Percentiles rank a stretch among this genome's conserved stretches.
Evolutionary conservation across 2,888 invertebrate species (phyloP).

Genomic region (Noctua comes): DNA sequence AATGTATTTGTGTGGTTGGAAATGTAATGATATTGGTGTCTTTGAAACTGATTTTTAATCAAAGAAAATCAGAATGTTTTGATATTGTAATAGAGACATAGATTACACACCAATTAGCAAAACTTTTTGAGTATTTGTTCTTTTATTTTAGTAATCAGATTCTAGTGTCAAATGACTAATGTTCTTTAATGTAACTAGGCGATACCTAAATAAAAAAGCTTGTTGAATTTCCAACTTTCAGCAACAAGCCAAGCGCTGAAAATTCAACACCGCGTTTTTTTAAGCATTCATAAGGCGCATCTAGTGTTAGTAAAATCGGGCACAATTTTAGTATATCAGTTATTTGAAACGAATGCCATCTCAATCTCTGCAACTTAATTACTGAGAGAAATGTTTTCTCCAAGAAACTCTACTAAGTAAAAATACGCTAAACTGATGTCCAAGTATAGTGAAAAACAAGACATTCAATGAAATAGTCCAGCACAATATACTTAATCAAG

Average conservation of each 20-base stretch:
- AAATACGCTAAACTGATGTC: not conserved
- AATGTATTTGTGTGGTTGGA: slow-evolving; percentile 17
- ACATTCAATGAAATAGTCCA: not conserved
- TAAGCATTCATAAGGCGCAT: not conserved
- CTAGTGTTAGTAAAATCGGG: too few species aligned
- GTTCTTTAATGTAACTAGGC: too few species aligned
- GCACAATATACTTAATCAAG: not conserved
- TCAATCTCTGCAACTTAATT: not conserved
- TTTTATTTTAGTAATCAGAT: not conserved
- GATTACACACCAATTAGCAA: not conserved
- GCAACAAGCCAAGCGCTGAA: too few species aligned
- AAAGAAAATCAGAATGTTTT: not conserved
- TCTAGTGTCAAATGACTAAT: not conserved
- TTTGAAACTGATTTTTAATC: slow-evolving; percentile 13
- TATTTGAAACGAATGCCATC: not conserved
- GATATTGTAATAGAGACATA: not conserved
- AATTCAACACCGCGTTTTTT: too few species aligned
- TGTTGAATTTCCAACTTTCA: too few species aligned
- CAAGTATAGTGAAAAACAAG: not conserved
- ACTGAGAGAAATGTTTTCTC: not conserved
- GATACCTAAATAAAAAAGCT: too few species aligned
- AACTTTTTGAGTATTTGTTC: not conserved
- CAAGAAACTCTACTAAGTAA: not conserved
- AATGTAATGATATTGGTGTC: slow-evolving; percentile 30
- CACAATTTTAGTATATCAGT: not conserved